A percentile compares a stretch with the other conserved stretches of the same genome.
phyloP scores from a whole-genome alignment of 2,888 invertebrate species.

The Apoda limacodes region DNA sequence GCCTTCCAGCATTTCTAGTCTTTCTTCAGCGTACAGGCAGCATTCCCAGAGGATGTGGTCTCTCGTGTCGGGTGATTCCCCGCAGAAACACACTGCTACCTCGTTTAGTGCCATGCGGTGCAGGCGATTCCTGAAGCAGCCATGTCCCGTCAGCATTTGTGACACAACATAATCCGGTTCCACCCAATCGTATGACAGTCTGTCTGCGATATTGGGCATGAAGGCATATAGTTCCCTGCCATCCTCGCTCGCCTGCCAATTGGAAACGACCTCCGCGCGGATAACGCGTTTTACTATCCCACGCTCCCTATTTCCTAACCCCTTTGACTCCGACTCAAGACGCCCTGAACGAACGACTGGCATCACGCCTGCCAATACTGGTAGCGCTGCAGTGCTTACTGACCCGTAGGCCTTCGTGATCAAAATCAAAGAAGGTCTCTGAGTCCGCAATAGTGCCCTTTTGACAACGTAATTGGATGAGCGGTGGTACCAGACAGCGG shows the following conservation, averaged over 20 bases:
- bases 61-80: slow-evolving; percentile 2
- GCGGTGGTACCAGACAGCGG: too few species aligned
- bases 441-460: too few species aligned
- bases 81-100: slow-evolving; percentile 9
- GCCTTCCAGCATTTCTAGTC: neutral
- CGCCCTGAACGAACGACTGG: too few species aligned
- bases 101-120: slow-evolving; percentile 12
- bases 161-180: slow-evolving; percentile 20
- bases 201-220: slow-evolving; percentile 20
- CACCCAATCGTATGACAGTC: slow-evolving; percentile 17
- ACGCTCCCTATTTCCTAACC: too few species aligned
- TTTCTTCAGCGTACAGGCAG: slow-evolving; percentile 2
- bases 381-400: too few species aligned
- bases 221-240: slow-evolving; percentile 19
- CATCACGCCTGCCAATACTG: too few species aligned
- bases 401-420: too few species aligned
- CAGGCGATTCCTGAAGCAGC: slow-evolving; percentile 18
- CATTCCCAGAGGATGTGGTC: slow-evolving; percentile 14
- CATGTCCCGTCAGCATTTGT: slow-evolving; percentile 20
- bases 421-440: too few species aligned
- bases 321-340: too few species aligned
- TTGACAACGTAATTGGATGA: too few species aligned
- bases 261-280: too few species aligned
- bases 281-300: too few species aligned
- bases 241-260: slow-evolving; percentile 12